Evolutionary conservation across 2,113 vertebrate species (phyloP).

Genomic region (Psammodynastes pulverulentus): DNA sequence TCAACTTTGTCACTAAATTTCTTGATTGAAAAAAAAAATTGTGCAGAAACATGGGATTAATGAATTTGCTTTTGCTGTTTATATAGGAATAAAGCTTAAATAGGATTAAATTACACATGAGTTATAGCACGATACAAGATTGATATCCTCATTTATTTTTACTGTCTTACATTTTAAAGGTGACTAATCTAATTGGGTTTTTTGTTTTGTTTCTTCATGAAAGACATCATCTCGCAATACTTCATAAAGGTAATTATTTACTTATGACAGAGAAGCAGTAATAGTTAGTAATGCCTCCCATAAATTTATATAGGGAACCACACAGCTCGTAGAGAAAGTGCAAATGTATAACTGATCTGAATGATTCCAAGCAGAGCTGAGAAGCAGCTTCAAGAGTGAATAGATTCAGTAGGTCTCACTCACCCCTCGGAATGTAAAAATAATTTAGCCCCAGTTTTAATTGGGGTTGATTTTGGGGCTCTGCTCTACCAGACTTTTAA

Average conservation of each 20-base stretch:
- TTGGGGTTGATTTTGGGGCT: background rate
- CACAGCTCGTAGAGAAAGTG: slow-evolving; percentile 24
- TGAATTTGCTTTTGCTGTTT: slow-evolving; percentile 40
- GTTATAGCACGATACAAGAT: slow-evolving; percentile 29
- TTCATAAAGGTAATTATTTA: slow-evolving; percentile 46
- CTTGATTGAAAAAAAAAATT: slow-evolving; percentile 26
- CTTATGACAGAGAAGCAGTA: slow-evolving; percentile 7
- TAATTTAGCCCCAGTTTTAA: background rate
- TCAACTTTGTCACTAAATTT: slow-evolving; percentile 27
- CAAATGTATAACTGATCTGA: background rate
- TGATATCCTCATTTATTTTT: slow-evolving; percentile 54
- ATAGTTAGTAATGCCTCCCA: slow-evolving; percentile 15
- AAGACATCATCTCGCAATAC: slow-evolving; percentile 57
- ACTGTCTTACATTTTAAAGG: slow-evolving; percentile 46
- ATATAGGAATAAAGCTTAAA: slow-evolving; percentile 43
- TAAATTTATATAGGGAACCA: slow-evolving; percentile 4
- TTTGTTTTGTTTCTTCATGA: slow-evolving; percentile 43
- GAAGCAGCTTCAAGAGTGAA: background rate
- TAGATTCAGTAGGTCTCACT: background rate
- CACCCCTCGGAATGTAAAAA: background rate
- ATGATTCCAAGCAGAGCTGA: background rate
- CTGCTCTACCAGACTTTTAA: background rate
- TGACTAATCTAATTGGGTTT: slow-evolving; percentile 50
- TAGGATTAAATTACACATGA: slow-evolving; percentile 39
- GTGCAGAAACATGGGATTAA: background rate